Base-by-base conservation (phyloP, 2,797 vertebrate species). In the Microctenopoma steveboyesi region DNA sequence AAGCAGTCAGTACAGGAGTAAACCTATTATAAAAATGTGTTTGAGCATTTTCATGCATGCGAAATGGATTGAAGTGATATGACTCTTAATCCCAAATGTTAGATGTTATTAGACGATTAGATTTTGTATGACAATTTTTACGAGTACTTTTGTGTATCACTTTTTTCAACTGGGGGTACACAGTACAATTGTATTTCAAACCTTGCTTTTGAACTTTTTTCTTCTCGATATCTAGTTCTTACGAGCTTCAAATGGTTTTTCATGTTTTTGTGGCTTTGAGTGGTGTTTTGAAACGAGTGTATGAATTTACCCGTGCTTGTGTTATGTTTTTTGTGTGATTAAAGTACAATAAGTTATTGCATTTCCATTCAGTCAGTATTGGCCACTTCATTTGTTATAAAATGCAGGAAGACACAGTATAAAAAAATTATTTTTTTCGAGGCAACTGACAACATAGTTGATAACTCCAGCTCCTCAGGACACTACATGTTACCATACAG, bases 331-430 rank as follows among this genome's bases (percentile, higher is more conserved):
- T 85, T 89, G 91, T 88, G 88, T 89, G 91, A 93, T 92, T 94
- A 88, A 91, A 93, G 77, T 85, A 84, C 79, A 93, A 89, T 96
- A 96, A 97, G 91, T 96, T 96, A 95, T 96, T 97, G 94, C 93
- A 95, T 90, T 94, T 94, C 88, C 85, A 81, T 76, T 79, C 64
- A 49, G 74, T 89, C 43, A n/a, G 45, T 61, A 49, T 57, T 37
- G 60, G 16, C 64, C 22, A 56, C 46, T 73, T 3, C 0, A 0
- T 72, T 55, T 78, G 33, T 70, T 57, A 22, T 40, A 16, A 65
- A 65, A 51, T 33, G 16, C 4, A 22, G 25, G 9, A 45, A 5
- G 9, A 57, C 7, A 27, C 33, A 27, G 4, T 4, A 25, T 27
- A 14, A 47, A 27, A 3, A 18, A 9, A 10, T 0, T 15, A 56